Base-by-base conservation (phyloP, 2,113 vertebrate species). In the Microcebus griseorufus region DNA sequence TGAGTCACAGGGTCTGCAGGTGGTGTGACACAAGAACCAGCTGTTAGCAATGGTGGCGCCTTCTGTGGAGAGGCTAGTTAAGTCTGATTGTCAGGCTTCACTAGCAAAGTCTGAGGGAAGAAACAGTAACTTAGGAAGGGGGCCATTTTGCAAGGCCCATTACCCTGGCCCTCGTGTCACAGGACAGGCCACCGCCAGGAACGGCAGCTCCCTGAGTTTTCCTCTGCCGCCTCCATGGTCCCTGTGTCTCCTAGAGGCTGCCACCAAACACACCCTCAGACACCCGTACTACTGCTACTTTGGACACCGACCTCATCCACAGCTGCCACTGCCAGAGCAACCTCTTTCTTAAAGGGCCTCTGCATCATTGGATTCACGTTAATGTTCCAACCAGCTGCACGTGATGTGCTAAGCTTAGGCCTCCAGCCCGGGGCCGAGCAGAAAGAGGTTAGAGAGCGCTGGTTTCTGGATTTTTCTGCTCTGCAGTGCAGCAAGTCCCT, bases 201-300 rank as follows among this genome's bases (percentile, higher is more conserved):
- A 27, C 5, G 27, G 39, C 20, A 29, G n/a, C 23, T 72, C 4
- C 12, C 73, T 2, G 20, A 23, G 7, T 5, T 6, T 5, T 6
- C 32, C 34, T 73, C 27, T 37, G 60, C 22, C 6, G 7, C 32
- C 0, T 1, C 67, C 6, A 0, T 29, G n/a, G 17, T 10, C 76
- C 78, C 83, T 89, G 25, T 39, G 60, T 78, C 9, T 25, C 39
- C 39, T 82, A 53, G 34, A 60, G 5, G 2, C 20, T 1, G 5
- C 42, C 0, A 0, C 55, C 9, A 42, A 73, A 67, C 1, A 3
- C 11, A 23, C 45, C 27, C 3, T 78, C 67, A 18, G 13, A 6
- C 51, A n/a, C 27, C 45, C 20, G 5, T 3, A 8, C 25, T 11
- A 3, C 27, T 45, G 14, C 16, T 11, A 7, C 14, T 42, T 10